Percentiles rank a stretch among this genome's conserved stretches.
Conservation (phyloP, 1,140 invertebrate genomes). For the Camponotus pennsylvanicus region DNA sequence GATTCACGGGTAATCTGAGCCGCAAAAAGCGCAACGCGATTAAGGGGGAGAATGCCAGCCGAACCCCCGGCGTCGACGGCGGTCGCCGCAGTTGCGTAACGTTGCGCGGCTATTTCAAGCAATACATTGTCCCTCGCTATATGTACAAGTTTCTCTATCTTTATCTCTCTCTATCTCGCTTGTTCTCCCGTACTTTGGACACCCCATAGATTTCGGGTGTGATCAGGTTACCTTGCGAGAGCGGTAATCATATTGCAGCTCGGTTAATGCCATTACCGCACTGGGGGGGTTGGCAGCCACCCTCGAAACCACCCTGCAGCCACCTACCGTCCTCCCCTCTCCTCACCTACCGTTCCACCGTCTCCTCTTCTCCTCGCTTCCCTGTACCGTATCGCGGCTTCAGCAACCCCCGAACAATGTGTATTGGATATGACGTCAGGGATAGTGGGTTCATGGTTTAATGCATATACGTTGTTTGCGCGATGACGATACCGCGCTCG, state of each 20-base stretch:
- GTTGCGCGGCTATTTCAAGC: conserved; percentile 67
- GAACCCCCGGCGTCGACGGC: conserved; percentile 32
- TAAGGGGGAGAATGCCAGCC: conserved; percentile 69
- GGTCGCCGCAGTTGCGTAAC: conserved; percentile 78
- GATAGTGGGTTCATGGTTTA: conserved; percentile 84
- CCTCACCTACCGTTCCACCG: conserved; percentile 10
- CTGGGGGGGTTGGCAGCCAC: conserved; percentile 78
- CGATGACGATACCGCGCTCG: conserved; percentile 74
- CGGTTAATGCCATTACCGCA: conserved; percentile 86
- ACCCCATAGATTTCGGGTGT: conserved; percentile 82
- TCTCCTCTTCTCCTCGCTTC: conserved; percentile 2
- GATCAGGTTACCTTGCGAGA: conserved; percentile 86
- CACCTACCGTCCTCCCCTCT: conserved; percentile 57
- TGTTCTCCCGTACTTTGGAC: conserved; percentile 62
- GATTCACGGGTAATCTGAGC: conserved; percentile 86
- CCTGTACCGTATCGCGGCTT: conserved; percentile 54
- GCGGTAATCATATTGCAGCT: conserved; percentile 86
- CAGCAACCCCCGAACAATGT: conserved; percentile 73
- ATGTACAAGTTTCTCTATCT: conserved; percentile 41
- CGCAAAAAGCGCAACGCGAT: conserved; percentile 85
- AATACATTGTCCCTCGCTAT: conserved; percentile 70
- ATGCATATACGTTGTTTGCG: conserved; percentile 82
- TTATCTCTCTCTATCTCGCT: conserved; percentile 37
- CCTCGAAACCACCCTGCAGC: conserved; percentile 77
- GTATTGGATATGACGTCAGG: conserved; percentile 86